Conservation (phyloP, 2,888 invertebrate genomes). For the Emmelina monodactyla region DNA sequence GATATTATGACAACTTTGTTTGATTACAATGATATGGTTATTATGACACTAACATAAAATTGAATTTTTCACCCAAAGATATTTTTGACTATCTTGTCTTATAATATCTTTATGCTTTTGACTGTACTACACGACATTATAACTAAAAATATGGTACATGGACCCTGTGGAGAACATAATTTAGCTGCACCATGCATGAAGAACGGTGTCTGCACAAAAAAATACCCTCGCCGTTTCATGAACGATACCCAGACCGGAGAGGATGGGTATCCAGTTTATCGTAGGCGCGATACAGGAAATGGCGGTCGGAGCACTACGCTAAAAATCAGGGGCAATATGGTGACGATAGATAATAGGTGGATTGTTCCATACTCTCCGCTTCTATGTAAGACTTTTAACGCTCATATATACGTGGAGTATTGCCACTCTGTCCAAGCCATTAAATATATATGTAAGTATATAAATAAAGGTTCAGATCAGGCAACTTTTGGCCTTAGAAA, state of each 20-base stretch:
- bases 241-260: constrained; percentile 6
- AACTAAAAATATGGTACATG: constrained; percentile 1
- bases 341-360: constrained; percentile 1
- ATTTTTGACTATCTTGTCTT: no score
- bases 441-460: constrained; percentile 21
- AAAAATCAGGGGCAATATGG: background rate
- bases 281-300: constrained; percentile 1
- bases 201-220: constrained; percentile 1
- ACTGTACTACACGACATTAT: no score
- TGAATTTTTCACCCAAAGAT: no score
- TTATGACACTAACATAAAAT: no score
- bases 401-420: constrained; percentile 1
- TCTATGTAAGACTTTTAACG: background rate
- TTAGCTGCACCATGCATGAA: background rate
- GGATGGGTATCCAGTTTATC: constrained; percentile 7
- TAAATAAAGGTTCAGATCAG: constrained; percentile 20
- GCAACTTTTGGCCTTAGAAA: constrained; percentile 16
- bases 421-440: constrained; percentile 16
- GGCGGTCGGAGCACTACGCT: constrained; percentile 2
- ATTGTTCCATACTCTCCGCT: background rate
- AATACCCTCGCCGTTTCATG: constrained; percentile 15
- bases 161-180: constrained; percentile 1
- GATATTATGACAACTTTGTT: no score
- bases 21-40: no score
- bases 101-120: no score